Percentiles rank a stretch among this genome's conserved stretches.
phyloP scores from a whole-genome alignment of 2,888 invertebrate genomes.

The Platerodrilus igneus region DNA sequence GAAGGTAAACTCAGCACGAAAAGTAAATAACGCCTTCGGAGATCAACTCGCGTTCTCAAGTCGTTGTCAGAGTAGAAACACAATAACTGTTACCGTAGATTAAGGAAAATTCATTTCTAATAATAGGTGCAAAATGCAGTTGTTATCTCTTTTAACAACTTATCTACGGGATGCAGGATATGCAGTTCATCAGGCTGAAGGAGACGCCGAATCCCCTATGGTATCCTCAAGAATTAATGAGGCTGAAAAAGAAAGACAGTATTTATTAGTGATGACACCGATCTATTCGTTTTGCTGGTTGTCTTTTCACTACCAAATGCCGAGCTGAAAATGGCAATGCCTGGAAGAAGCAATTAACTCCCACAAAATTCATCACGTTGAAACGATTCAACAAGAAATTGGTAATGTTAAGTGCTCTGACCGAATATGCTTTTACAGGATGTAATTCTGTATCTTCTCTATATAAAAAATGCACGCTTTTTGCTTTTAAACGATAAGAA shows the following conservation, averaged over 20 bases:
- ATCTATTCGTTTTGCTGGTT: constrained; percentile 7
- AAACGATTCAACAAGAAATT: no score
- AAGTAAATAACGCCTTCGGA: constrained; percentile 10
- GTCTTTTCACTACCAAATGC: neutral
- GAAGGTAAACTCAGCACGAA: constrained; percentile 11
- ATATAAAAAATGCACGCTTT: no score
- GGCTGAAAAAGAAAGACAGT: neutral
- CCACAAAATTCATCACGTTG: no score
- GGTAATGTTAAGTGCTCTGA: no score
- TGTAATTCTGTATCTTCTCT: no score
- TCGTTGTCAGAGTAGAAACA: constrained; percentile 11
- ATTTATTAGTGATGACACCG: constrained; percentile 5
- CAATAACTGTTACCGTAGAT: constrained; percentile 4
- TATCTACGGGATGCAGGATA: no score
- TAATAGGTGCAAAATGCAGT: constrained; percentile 10
- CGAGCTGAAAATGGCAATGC: constrained; percentile 1
- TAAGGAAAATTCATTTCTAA: constrained; percentile 8
- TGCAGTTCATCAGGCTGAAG: constrained; percentile 1
- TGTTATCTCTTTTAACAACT: constrained; percentile 1
- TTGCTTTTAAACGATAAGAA: no score
- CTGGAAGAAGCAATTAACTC: neutral
- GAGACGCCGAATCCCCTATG: neutral
- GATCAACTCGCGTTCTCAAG: constrained; percentile 7
- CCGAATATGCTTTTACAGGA: no score
- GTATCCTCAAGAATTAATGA: constrained; percentile 2